These are phyloP conservation scores for Pampusana beccarii DNA, from an alignment of 2,113 vertebrate species.

Conservation along the genomic window DNA sequence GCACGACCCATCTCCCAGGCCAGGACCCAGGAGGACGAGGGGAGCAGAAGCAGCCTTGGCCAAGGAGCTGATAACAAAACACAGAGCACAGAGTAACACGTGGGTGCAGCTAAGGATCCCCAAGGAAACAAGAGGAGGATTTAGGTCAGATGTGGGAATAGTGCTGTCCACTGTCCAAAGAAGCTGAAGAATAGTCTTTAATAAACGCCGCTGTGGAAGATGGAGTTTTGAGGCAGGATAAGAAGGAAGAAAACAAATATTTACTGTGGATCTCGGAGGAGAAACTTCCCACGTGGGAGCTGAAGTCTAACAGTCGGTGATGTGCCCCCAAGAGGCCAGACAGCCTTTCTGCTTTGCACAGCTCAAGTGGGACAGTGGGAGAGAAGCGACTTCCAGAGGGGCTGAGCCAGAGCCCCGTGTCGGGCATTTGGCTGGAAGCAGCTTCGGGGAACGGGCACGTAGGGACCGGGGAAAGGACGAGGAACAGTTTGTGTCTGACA, in stretches of 20 bases:
- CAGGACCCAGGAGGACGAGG: background rate
- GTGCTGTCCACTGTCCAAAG: background rate
- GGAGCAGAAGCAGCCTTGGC: background rate
- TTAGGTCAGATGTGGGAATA: background rate
- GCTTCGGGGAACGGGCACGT: background rate
- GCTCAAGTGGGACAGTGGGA: background rate
- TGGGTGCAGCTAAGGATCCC: background rate
- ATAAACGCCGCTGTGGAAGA: background rate
- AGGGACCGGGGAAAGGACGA: background rate
- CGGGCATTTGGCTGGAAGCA: background rate
- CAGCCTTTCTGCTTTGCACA: background rate
- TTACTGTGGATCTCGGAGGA: background rate
- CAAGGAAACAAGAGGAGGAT: background rate
- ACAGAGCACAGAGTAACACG: background rate
- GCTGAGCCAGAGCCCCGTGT: background rate
- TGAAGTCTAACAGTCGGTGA: background rate
- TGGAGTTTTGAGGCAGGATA: background rate
- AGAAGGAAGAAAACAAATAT: background rate
- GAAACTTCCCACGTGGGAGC: background rate
- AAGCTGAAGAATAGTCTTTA: background rate
- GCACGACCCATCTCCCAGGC: background rate
- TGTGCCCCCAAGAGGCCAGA: background rate
- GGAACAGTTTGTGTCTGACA: background rate
- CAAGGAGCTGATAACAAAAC: background rate
- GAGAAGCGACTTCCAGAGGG: background rate